Evolutionary conservation across 2,797 vertebrate genomes (phyloP).

Genomic region (Brachymystax lenok): DNA sequence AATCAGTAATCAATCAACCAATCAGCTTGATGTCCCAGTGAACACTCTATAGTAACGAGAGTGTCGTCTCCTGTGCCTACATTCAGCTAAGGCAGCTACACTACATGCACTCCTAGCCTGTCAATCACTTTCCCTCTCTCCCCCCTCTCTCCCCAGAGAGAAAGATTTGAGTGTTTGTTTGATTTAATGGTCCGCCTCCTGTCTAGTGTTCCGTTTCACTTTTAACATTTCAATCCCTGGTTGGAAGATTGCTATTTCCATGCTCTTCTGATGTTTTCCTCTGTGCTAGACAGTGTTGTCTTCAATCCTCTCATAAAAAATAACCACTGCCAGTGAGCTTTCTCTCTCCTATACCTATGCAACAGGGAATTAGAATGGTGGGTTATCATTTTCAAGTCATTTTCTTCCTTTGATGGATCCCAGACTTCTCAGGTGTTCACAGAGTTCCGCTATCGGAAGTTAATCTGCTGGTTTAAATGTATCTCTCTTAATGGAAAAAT

Average conservation of each 20-base stretch:
- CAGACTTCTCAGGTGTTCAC: conserved; percentile 5
- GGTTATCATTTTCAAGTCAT: conserved; percentile 15
- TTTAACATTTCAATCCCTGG: conserved; percentile 22
- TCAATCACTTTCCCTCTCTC: conserved; percentile 11
- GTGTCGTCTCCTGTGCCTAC: neutral
- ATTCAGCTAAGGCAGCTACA: neutral
- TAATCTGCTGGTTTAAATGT: conserved; percentile 34
- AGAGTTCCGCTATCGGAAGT: conserved; percentile 17
- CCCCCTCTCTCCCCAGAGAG: neutral
- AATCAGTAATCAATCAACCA: conserved; percentile 31
- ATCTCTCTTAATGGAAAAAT: conserved; percentile 30
- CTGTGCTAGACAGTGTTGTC: conserved; percentile 22
- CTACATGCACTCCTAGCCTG: neutral
- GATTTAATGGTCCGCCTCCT: neutral
- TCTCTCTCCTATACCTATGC: conserved; percentile 18
- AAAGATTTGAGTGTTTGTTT: neutral
- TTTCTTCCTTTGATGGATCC: conserved; percentile 40
- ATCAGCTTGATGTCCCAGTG: neutral
- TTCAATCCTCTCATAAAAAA: conserved; percentile 40
- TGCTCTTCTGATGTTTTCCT: conserved; percentile 24
- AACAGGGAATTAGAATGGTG: conserved; percentile 33
- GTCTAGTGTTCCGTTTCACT: conserved; percentile 16
- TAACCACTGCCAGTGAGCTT: conserved; percentile 19
- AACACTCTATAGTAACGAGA: conserved; percentile 3
- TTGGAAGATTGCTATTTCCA: conserved; percentile 40